Percentiles rank a stretch among this genome's conserved stretches.
Evolutionary conservation across 2,113 vertebrate species (phyloP).

Genomic region (Cyprinodon brontotheroides): DNA sequence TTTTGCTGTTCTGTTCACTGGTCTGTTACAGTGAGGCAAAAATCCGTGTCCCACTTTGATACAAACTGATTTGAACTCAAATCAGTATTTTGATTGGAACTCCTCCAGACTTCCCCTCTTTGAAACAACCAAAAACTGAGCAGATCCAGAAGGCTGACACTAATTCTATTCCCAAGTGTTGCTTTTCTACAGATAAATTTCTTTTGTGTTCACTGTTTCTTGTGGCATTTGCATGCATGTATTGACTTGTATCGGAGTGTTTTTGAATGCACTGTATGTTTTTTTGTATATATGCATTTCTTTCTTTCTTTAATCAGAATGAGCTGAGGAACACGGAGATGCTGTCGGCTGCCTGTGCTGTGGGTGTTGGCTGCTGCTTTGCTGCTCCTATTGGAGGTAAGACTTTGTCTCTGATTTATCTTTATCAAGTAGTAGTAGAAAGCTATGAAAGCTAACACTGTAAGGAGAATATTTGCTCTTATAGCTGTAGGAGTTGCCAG

Average conservation of each 20-base stretch:
- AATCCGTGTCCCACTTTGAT: conserved; percentile 48
- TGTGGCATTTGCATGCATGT: conserved; percentile 33
- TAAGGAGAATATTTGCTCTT: conserved; percentile 8
- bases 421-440: conserved; percentile 33
- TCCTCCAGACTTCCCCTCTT: conserved; percentile 11
- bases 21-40: conserved; percentile 44
- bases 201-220: conserved; percentile 19
- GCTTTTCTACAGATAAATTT: conserved; percentile 33
- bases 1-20: conserved; percentile 48
- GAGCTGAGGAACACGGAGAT: conserved; percentile 97
- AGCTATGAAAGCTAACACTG: conserved; percentile 38
- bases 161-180: conserved; percentile 16
- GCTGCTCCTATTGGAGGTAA: conserved; percentile 98
- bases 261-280: conserved; percentile 28
- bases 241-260: conserved; percentile 30
- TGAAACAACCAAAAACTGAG: conserved; percentile 13
- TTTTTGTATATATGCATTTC: conserved; percentile 50
- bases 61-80: conserved; percentile 54
- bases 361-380: conserved; percentile 97
- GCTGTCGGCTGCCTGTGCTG: conserved; percentile 95
- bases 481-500: conserved; percentile 5
- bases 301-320: conserved; percentile 83
- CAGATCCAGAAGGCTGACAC: conserved; percentile 12
- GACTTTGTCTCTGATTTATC: conserved; percentile 62
- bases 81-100: conserved; percentile 46